phyloP scores from a whole-genome alignment of 92 coral and sea anemone species.

The Heteractis magnifica region DNA sequence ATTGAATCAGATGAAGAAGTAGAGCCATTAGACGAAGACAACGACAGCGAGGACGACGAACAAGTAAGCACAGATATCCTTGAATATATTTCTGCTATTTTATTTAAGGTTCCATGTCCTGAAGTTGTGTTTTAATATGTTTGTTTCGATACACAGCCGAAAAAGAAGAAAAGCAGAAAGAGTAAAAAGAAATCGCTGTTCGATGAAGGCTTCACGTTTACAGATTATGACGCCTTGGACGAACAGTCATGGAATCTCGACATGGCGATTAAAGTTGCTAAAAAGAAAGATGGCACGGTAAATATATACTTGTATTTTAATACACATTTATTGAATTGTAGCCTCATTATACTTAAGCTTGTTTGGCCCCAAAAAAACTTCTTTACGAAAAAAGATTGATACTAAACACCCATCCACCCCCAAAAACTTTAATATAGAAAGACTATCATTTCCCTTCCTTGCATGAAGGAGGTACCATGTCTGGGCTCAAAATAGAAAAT shows the following conservation, averaged over 20 bases:
- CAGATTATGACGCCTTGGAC: slow-evolving; percentile 51
- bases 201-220: slow-evolving; percentile 77
- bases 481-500: no score
- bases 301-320: neutral
- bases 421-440: no score
- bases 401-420: no score
- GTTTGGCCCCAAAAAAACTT: no score
- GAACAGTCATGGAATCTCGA: slow-evolving; percentile 82
- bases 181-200: slow-evolving; percentile 56
- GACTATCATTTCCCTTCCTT: no score
- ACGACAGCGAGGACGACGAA: slow-evolving; percentile 78
- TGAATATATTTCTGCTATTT: neutral
- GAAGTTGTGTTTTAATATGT: neutral
- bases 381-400: no score
- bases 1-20: slow-evolving; percentile 96
- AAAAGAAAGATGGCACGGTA: slow-evolving; percentile 62
- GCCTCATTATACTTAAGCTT: no score
- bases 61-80: slow-evolving; percentile 34
- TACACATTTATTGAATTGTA: neutral
- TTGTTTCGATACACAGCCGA: slow-evolving; percentile 32
- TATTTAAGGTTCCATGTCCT: neutral
- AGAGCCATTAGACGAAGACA: slow-evolving; percentile 72
- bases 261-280: slow-evolving; percentile 72
- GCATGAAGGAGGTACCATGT: no score
- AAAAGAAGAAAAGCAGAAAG: slow-evolving; percentile 56